Evolutionary conservation across 2,113 vertebrate species (phyloP).

Genomic region (Ivindomyrus marchei): DNA sequence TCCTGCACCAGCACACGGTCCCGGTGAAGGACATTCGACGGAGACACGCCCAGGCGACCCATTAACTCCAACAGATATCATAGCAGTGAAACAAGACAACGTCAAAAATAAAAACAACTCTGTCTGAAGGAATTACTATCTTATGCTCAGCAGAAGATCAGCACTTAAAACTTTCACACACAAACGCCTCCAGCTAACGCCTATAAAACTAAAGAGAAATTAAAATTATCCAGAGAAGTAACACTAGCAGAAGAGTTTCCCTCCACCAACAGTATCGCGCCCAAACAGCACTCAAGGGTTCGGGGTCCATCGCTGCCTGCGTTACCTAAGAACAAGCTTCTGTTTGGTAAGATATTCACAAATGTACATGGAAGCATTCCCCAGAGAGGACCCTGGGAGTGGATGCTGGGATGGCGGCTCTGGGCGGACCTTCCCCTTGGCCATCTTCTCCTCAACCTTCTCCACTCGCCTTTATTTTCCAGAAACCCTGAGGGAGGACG

Average conservation of each 20-base stretch:
- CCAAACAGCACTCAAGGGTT: not conserved
- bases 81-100: constrained; percentile 24
- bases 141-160: constrained; percentile 35
- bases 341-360: constrained; percentile 16
- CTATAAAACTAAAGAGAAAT: not conserved
- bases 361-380: not conserved
- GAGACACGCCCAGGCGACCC: not conserved
- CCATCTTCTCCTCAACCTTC: not conserved
- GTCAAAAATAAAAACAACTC: constrained; percentile 16
- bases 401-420: not conserved
- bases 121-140: constrained; percentile 13
- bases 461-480: constrained; percentile 30
- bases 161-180: not conserved
- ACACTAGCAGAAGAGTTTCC: not conserved
- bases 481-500: constrained; percentile 31
- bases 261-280: not conserved
- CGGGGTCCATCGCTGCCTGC: not conserved
- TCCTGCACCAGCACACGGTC: not conserved
- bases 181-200: not conserved
- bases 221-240: not conserved
- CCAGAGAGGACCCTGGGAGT: no score
- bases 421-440: not conserved
- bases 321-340: not conserved
- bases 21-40: not conserved
- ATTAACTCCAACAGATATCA: constrained; percentile 28